phyloP scores from a whole-genome alignment of 2,797 vertebrate genomes.

The Cheracebus regulus region DNA sequence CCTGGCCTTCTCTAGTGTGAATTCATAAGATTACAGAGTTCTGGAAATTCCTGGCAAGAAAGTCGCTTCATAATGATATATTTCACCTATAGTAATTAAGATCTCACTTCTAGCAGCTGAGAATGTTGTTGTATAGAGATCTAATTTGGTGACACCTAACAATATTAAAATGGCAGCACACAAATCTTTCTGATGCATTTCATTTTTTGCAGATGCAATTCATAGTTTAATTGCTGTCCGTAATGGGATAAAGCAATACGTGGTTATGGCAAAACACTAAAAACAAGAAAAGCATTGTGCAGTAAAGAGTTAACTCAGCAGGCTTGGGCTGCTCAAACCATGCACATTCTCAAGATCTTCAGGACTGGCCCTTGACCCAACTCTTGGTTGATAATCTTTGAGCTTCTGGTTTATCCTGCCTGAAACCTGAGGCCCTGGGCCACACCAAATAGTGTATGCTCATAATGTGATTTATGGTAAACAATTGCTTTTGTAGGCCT shows the following conservation, averaged over 20 bases:
- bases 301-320: neutral
- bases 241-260: neutral
- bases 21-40: conserved; percentile 9
- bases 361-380: neutral
- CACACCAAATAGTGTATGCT: neutral
- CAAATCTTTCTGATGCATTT: conserved; percentile 16
- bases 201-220: neutral
- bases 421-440: neutral
- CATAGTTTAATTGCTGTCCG: neutral
- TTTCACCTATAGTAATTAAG: conserved; percentile 20
- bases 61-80: neutral
- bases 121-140: neutral
- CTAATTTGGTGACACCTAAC: conserved; percentile 4
- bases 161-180: conserved; percentile 8
- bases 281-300: neutral
- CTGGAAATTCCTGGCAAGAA: conserved; percentile 27
- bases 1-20: neutral
- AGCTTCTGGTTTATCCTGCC: neutral
- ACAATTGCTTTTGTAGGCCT: neutral
- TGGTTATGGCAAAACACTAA: neutral
- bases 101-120: neutral
- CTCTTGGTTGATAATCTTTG: neutral
- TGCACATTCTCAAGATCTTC: neutral
- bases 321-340: neutral
- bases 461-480: neutral